A percentile compares a stretch with the other conserved stretches of the same genome.
Conservation (phyloP, 2,888 invertebrate genomes). For the Drosophila borborema region DNA sequence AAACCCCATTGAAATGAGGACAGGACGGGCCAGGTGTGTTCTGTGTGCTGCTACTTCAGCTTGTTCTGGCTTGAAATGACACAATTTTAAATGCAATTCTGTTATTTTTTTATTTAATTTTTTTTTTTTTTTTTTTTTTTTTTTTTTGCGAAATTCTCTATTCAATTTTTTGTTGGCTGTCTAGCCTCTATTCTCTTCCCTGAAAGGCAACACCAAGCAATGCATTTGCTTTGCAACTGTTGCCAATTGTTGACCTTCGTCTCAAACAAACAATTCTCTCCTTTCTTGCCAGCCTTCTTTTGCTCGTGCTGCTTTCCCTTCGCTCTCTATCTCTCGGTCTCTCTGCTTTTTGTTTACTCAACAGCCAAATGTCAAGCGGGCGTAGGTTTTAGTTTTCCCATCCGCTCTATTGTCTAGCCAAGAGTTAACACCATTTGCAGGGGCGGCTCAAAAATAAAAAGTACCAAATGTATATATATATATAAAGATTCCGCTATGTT, state of each 20-base stretch:
- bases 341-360: slow-evolving; percentile 62
- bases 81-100: slow-evolving; percentile 80
- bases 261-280: slow-evolving; percentile 12
- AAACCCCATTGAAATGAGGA: slow-evolving; percentile 48
- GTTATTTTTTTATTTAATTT: not conserved
- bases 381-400: slow-evolving; percentile 68
- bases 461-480: not conserved
- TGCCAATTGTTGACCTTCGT: slow-evolving; percentile 65
- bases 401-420: slow-evolving; percentile 65
- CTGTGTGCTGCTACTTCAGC: slow-evolving; percentile 19
- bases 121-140: not conserved
- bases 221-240: slow-evolving; percentile 51
- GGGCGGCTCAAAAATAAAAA: slow-evolving; percentile 13
- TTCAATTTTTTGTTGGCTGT: slow-evolving; percentile 18
- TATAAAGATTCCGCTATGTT: slow-evolving; percentile 56
- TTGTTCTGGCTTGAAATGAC: slow-evolving; percentile 81
- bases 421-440: slow-evolving; percentile 68
- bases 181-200: slow-evolving; percentile 4
- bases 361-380: slow-evolving; percentile 79
- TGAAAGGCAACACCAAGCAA: slow-evolving; percentile 74
- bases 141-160: slow-evolving; percentile 38
- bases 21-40: slow-evolving; percentile 50
- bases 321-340: not conserved
- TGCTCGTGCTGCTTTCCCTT: slow-evolving; percentile 13
- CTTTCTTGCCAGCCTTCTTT: not conserved